Evolutionary conservation across 2,113 vertebrate species (phyloP).

Genomic region (Oryzias curvinotus): DNA sequence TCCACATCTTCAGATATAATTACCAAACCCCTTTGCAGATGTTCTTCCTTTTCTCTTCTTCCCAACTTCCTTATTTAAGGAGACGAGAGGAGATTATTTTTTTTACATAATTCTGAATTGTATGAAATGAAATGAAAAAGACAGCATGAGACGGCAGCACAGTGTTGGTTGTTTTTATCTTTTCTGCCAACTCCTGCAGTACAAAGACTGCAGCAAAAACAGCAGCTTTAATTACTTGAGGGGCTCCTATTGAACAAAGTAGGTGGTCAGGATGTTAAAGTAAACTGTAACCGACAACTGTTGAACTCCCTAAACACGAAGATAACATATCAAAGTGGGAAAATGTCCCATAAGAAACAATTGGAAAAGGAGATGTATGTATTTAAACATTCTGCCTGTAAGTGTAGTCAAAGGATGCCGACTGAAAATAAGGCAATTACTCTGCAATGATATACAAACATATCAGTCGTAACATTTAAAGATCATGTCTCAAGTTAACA

Average conservation of each 20-base stretch:
- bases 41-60: slow-evolving; percentile 49
- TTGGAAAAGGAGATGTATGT: slow-evolving; percentile 27
- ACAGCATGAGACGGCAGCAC: slow-evolving; percentile 25
- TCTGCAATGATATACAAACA: slow-evolving; percentile 37
- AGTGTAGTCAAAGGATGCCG: slow-evolving; percentile 45
- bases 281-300: slow-evolving; percentile 2
- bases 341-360: slow-evolving; percentile 38
- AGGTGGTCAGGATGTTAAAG: slow-evolving; percentile 47
- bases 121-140: slow-evolving; percentile 9
- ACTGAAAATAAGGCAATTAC: slow-evolving; percentile 55
- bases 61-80: slow-evolving; percentile 41
- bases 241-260: slow-evolving; percentile 48
- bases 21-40: slow-evolving; percentile 69
- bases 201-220: slow-evolving; percentile 46
- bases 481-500: slow-evolving; percentile 5
- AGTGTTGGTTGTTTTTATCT: slow-evolving; percentile 50
- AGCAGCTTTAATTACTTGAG: slow-evolving; percentile 53
- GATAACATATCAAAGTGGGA: slow-evolving; percentile 23
- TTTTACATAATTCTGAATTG: slow-evolving; percentile 21
- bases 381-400: slow-evolving; percentile 42
- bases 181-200: slow-evolving; percentile 47
- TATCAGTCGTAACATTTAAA: slow-evolving; percentile 42
- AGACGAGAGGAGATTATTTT: slow-evolving; percentile 46
- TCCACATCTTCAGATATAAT: slow-evolving; percentile 74
- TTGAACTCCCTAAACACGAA: slow-evolving; percentile 15